Evolutionary conservation across 2,888 invertebrate species (phyloP), one percentile per base, ranked within the genome.

Genomic region (Drosophila antonietae): DNA sequence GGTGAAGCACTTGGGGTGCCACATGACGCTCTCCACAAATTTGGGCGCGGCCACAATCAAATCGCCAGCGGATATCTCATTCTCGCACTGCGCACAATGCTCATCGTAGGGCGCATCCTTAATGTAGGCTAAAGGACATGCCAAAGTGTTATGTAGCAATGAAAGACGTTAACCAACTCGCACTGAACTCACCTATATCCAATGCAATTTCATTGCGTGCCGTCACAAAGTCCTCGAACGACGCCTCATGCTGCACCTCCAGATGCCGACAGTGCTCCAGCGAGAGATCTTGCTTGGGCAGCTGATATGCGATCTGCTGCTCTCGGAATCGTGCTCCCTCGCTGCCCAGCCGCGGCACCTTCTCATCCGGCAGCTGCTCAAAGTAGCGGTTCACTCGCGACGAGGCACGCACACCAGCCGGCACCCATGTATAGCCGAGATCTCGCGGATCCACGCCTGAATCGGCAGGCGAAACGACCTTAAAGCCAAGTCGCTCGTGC

Each of bases 231-330:
- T 98, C 98, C 93, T 98, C 97, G 92, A 97, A 99, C 88, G 97
- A 96, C 80, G 95, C 95, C 90, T 95, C 95, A 91, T 97, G 95
- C 89, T 95, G 95, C 20, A 95, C 85, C 78, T 97, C 96, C 68
- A 99, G 94, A 92, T 97, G 96, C 90, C 96, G 95, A 93, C 98
- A 98, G 92, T 98, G 98, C 61, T 96, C 95, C 83, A 97, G 94
- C 10, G 98, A 96, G 68, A 99, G 95, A 92, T 99, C 99, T 93
- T 98, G 98, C 92, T 97, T 97, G 46, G 99, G 99, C 90, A 99
- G 94, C 93, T 99, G 99, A 75, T 95, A 94, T 77, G 97, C 96
- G 88, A 99, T 94, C 90, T 97, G 96, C 85, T 96, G 95, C 90
- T 96, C 96, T 57, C 97, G 94, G 92, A 96, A 95, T 78, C 95